Evolutionary conservation across 2,797 vertebrate species (phyloP), one percentile per base, ranked within the genome.

Genomic region (Sebastes flavidus): DNA sequence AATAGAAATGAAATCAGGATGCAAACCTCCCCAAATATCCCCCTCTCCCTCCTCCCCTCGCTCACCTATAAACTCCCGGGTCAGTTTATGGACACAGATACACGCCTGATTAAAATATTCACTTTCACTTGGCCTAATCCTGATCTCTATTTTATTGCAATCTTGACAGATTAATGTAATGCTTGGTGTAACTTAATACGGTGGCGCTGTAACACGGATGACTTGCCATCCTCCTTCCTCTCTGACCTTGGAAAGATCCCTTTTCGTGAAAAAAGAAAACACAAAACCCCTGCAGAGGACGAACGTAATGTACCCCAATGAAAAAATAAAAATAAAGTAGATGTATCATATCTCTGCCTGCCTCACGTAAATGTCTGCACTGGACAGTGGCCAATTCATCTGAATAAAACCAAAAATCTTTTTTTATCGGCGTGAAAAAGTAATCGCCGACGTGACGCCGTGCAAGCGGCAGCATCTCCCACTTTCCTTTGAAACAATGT

Each of bases 141-240:
- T 92, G 92, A 94, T 95, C 92, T 84, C 82, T 74, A 88, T 94
- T 95, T 96, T 95, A 96, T 95, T 95, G 91, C 93, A 91, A 94
- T 94, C 93, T 91, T 96, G 94, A 95, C 92, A 94, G 92, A 95
- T 95, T 95, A 94, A 95, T 95, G 92, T 94, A 93, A 95, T 93
- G 94, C 91, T 92, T 92, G 89, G 90, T 91, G 94, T 95, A 93
- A 95, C 92, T 94, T 92, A 92, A 92, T 93, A 94, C 56, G 81
- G 87, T 65, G 80, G 85, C 72, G 85, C 90, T 88, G 88, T 91
- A 85, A 92, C 89, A 92, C 46, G 89, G 81, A 90, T 86, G 87
- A 87, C 90, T 92, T 89, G 82, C 85, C 86, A 86, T 85, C 82
- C 76, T 74, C 75, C 85, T 88, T 90, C 76, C 83, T 91, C 75